Conservation (phyloP, 2,888 invertebrate species). For the Kryphioiulus occultus region DNA sequence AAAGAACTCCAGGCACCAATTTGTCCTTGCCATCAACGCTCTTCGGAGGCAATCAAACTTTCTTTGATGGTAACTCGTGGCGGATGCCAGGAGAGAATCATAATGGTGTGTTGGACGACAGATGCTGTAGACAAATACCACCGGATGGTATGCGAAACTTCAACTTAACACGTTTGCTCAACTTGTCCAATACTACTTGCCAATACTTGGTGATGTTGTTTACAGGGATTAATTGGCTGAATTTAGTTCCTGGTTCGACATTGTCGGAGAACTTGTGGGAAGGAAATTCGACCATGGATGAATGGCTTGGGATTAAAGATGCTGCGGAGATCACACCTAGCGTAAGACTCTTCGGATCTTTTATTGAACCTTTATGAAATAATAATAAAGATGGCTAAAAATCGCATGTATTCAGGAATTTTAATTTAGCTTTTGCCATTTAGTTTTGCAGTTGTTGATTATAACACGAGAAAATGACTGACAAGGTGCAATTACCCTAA, state of each 20-base stretch:
- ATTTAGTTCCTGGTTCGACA: background rate
- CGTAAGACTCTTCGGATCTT: background rate
- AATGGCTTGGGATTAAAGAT: background rate
- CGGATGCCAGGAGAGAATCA: background rate
- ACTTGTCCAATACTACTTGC: background rate
- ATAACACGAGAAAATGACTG: too few species aligned
- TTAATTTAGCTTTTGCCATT: too few species aligned
- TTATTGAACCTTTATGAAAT: background rate
- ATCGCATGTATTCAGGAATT: background rate
- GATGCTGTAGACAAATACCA: background rate
- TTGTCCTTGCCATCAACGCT: background rate
- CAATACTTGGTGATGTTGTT: background rate
- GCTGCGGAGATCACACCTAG: background rate
- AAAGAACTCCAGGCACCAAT: background rate
- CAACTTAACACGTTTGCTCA: background rate
- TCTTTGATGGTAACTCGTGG: background rate
- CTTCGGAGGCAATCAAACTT: background rate
- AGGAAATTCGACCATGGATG: background rate
- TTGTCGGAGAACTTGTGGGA: background rate
- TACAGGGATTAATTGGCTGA: background rate
- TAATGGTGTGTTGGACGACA: background rate
- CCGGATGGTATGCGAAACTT: background rate
- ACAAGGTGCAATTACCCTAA: too few species aligned
- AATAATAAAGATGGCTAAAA: background rate
- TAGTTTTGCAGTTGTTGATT: too few species aligned